Base-by-base conservation (phyloP, 2,113 vertebrate species). In the Gallinago paraguaiae region DNA sequence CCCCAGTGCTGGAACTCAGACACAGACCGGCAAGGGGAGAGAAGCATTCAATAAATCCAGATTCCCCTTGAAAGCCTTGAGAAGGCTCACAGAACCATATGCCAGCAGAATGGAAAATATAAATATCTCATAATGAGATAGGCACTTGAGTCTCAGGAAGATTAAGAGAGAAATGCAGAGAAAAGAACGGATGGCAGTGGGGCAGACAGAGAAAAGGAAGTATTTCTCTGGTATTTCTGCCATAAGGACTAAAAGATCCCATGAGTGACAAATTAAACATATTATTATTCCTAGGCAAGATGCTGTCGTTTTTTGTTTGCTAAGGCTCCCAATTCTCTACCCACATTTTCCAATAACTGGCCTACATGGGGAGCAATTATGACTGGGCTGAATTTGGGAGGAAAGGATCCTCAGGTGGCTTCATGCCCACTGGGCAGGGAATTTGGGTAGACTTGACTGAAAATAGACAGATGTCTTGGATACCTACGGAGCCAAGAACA, bases 121-220 rank as follows among this genome's bases (percentile, higher is more conserved):
- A 96, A 93, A 94, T 78, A 96, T 67, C 60, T 93, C 87, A 71
- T 90, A 68, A 92, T 65, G 67, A 96, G 91, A 60, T 43, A 92
- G 72, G 50, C 87, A 88, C 85, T 78, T 33, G 60, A 81, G 79
- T 92, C 82, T 90, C 86, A 74, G 63, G 41, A 68, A 96, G 88
- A 97, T 92, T 84, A 92, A 60, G 85, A 77, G 51, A 75, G 83
- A 91, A 82, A 65, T 22, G 37, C 51, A 77, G 81, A 86, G 77
- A 17, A 59, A 88, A 50, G 50, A 86, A 6, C 2, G 33, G 24
- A 68, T 93, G 64, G 37, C 43, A 81, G 43, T 35, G 48, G 90
- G 79, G 60, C 79, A 93, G 64, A 31, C 0, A 0, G 56, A 48
- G 48, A 89, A 33, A 6, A 60, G 59, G 77, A 94, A 93, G n/a